Evolutionary conservation across 2,888 invertebrate species (phyloP).

Genomic region (Orthosia incerta): DNA sequence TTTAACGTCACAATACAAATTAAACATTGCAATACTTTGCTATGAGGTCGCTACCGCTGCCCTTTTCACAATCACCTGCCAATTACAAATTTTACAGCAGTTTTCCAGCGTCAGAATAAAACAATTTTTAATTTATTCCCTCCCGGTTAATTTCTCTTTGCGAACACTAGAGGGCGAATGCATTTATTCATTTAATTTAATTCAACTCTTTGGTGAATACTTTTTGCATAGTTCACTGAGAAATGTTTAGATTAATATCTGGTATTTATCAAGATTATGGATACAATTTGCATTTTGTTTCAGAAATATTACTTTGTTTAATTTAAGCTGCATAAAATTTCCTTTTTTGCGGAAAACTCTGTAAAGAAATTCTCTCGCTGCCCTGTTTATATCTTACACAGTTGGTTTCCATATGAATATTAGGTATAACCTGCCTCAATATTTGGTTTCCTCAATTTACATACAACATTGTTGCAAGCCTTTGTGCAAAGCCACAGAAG

Average conservation of each 20-base stretch:
- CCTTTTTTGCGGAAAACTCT: neutral
- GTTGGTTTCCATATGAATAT: conserved; percentile 20
- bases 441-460: conserved; percentile 32
- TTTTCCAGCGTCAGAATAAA: conserved; percentile 41
- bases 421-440: conserved; percentile 14
- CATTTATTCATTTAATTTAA: conserved; percentile 63
- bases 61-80: conserved; percentile 49
- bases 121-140: conserved; percentile 49
- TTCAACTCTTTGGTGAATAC: conserved; percentile 46
- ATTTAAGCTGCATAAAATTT: conserved; percentile 5
- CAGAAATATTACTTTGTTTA: neutral
- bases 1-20: conserved; percentile 8
- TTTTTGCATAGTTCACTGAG: conserved; percentile 25
- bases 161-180: conserved; percentile 35
- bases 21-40: conserved; percentile 9
- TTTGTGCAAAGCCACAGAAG: conserved; percentile 21
- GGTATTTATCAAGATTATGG: conserved; percentile 4
- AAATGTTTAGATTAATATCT: conserved; percentile 28
- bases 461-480: conserved; percentile 37
- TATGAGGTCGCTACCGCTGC: conserved; percentile 19
- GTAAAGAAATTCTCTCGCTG: neutral
- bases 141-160: conserved; percentile 46
- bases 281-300: conserved; percentile 15
- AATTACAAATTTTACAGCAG: conserved; percentile 41
- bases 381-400: neutral